Evolutionary conservation across 2,888 invertebrate genomes (phyloP).

Genomic region (Tiphia femorata): DNA sequence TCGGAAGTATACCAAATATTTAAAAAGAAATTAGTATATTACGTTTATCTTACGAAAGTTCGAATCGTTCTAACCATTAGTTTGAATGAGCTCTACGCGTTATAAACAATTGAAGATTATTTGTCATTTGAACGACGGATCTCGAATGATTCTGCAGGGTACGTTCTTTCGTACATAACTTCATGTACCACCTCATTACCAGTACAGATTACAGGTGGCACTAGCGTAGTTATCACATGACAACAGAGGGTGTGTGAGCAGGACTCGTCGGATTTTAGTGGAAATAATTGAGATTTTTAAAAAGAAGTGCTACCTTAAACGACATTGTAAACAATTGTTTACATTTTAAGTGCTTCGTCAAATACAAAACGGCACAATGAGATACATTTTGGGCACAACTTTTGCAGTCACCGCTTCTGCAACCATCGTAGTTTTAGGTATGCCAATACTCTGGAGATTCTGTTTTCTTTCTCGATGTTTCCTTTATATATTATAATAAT

Average conservation of each 20-base stretch:
- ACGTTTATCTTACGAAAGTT: too few species aligned
- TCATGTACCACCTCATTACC: too few species aligned
- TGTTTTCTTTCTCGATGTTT: too few species aligned
- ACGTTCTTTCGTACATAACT: too few species aligned
- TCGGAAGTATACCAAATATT: too few species aligned
- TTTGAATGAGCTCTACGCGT: too few species aligned
- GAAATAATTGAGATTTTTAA: conserved; percentile 15
- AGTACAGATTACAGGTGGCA: conserved; percentile 6
- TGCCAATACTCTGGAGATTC: too few species aligned
- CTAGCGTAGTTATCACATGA: conserved; percentile 61
- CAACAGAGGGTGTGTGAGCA: conserved; percentile 57
- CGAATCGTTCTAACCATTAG: too few species aligned
- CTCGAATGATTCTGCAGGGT: too few species aligned
- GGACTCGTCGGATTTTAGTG: conserved; percentile 9
- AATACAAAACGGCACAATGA: conserved; percentile 47
- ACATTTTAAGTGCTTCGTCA: conserved; percentile 10
- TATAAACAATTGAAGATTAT: too few species aligned
- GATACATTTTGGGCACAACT: conserved; percentile 64
- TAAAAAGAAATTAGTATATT: too few species aligned
- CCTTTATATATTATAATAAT: conserved; percentile 1
- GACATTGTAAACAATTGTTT: conserved; percentile 3
- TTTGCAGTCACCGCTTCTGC: conserved; percentile 63
- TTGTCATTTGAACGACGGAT: too few species aligned
- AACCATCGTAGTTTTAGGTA: conserved; percentile 66
- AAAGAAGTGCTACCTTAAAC: neutral